Evolutionary conservation across 1,140 invertebrate species (phyloP).

Genomic region (Bombus huntii): DNA sequence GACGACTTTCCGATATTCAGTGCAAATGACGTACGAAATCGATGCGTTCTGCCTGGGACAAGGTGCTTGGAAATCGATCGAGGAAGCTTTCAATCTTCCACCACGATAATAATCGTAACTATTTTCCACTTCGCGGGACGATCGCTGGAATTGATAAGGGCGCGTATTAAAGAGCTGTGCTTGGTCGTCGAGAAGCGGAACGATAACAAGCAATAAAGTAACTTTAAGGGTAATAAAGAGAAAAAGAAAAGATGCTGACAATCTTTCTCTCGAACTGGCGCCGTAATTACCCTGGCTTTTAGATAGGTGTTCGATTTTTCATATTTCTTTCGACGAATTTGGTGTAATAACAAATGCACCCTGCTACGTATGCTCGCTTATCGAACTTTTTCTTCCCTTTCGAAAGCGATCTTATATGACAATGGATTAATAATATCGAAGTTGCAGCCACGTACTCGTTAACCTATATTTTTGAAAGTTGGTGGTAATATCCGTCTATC

Average conservation of each 20-base stretch:
- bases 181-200: neutral
- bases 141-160: constrained; percentile 24
- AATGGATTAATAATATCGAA: too few species aligned
- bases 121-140: constrained; percentile 34
- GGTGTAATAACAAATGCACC: too few species aligned
- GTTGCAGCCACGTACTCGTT: too few species aligned
- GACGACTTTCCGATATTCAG: constrained; percentile 59
- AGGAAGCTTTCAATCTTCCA: constrained; percentile 47
- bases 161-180: constrained; percentile 20
- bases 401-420: too few species aligned
- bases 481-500: too few species aligned
- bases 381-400: too few species aligned
- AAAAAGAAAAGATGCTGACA: neutral
- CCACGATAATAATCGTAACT: constrained; percentile 45
- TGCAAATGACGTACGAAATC: constrained; percentile 48
- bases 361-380: too few species aligned
- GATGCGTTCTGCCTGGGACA: constrained; percentile 20
- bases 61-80: constrained; percentile 29
- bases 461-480: too few species aligned
- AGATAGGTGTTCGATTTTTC: too few species aligned
- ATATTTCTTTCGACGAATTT: too few species aligned
- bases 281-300: too few species aligned
- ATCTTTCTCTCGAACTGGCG: neutral
- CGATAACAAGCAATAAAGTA: neutral
- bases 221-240: neutral